Evolutionary conservation across 2,113 vertebrate species (phyloP), one percentile per base, ranked within the genome.

Genomic region (Piprites chloris): DNA sequence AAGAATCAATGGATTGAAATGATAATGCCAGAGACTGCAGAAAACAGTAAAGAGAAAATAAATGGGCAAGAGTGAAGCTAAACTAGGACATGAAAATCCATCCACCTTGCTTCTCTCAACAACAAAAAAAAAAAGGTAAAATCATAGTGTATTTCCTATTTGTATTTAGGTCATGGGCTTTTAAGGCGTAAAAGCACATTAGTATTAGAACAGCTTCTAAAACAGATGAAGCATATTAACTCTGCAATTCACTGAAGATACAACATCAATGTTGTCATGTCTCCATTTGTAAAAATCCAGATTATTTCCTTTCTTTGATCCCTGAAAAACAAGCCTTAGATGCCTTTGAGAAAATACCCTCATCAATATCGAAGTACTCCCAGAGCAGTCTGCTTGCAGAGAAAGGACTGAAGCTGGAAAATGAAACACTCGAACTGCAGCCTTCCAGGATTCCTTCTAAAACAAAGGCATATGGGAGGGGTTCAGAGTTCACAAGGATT

Each of bases 281-380:
- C 92, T 85, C 80, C 78, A 71, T 87, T 95, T 90, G 66, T 77
- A 94, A 76, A 96, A 93, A 82, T 79, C 56, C 83, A 94, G 73
- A 82, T 94, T 87, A 92, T 69, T 97, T 97, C 26, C 37, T 82
- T 84, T 66, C 90, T 92, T 95, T 95, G 86, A 82, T 90, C 80
- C 66, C 41, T 79, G 49, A 68, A 56, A 93, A 89, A 85, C 61
- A 90, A 89, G 39, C 65, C 69, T 78, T 44, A 53, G 53, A 65
- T 6, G 6, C 53, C 76, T 95, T 90, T 93, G 76, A 93, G 90
- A 81, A 94, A 93, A 90, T 39, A 78, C 11, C 65, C 62, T 93
- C 80, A 94, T 87, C 88, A 58, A 52, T 93, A 82, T 27, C 4
- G 8, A 68, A 68, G 47, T 39, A 80, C 56, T 61, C 77, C 59